Evolutionary conservation across 2,113 vertebrate genomes (phyloP).

Genomic region (Vimba vimba): DNA sequence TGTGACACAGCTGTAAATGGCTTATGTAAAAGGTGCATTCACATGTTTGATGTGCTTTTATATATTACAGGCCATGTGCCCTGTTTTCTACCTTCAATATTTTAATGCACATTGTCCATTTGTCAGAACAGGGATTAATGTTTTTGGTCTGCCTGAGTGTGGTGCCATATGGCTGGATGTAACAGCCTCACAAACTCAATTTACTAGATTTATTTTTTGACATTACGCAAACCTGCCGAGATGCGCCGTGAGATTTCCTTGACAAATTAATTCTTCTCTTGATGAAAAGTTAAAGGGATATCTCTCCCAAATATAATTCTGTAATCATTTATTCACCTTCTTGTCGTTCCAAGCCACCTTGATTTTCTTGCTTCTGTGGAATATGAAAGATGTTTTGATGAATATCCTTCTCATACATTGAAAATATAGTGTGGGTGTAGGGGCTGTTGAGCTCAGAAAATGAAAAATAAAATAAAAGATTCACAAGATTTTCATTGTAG

Average conservation of each 20-base stretch:
- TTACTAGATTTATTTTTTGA: slow-evolving; percentile 52
- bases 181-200: slow-evolving; percentile 46
- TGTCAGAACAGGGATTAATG: slow-evolving; percentile 50
- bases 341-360: background rate
- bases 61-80: slow-evolving; percentile 36
- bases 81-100: slow-evolving; percentile 1
- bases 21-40: slow-evolving; percentile 47
- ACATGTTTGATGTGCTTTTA: slow-evolving; percentile 45
- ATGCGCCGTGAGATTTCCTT: slow-evolving; percentile 3
- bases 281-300: slow-evolving; percentile 15
- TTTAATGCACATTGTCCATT: slow-evolving; percentile 49
- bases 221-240: slow-evolving; percentile 45
- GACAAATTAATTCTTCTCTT: slow-evolving; percentile 18
- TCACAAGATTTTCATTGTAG: background rate
- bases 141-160: slow-evolving; percentile 40
- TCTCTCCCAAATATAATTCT: background rate
- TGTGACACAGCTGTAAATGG: slow-evolving; percentile 28
- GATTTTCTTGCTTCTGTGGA: background rate
- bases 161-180: slow-evolving; percentile 48
- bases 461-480: background rate
- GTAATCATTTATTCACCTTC: slow-evolving; percentile 10
- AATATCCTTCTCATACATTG: background rate
- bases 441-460: background rate
- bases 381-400: background rate
- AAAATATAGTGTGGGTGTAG: background rate